phyloP scores from a whole-genome alignment of 2,113 vertebrate genomes.

The Prinia subflava region DNA sequence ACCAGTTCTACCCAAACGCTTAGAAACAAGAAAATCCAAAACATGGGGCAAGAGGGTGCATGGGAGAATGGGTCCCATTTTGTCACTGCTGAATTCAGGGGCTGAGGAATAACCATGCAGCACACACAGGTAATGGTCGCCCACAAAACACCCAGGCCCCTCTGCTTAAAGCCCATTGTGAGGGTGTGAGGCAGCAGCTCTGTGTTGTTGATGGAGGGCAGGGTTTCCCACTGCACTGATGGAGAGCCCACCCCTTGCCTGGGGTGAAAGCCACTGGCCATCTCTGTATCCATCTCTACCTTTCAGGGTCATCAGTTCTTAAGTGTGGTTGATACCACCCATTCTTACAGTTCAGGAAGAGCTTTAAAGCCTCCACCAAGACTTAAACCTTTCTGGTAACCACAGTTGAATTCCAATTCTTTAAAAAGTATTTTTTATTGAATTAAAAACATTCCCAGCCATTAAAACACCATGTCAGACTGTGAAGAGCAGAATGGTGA shows the following conservation, averaged over 20 bases:
- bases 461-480: neutral
- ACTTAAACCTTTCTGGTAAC: neutral
- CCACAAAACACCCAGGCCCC: neutral
- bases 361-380: neutral
- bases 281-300: neutral
- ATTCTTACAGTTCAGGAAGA: neutral
- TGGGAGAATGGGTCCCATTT: neutral
- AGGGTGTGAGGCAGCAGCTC: neutral
- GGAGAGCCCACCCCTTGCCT: too few species aligned
- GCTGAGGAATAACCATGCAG: neutral
- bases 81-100: neutral
- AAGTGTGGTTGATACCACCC: neutral
- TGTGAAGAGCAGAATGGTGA: neutral
- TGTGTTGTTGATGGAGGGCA: neutral
- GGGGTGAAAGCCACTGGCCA: neutral
- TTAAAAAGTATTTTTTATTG: neutral
- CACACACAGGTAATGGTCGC: neutral
- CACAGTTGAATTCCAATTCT: neutral
- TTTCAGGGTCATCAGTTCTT: neutral
- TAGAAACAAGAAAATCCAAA: neutral
- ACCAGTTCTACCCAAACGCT: neutral
- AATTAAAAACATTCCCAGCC: neutral
- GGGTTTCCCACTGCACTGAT: neutral
- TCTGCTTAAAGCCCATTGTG: neutral
- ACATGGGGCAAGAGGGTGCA: neutral